phyloP scores from a whole-genome alignment of 2,888 invertebrate species.

The Branchellion lobata region DNA sequence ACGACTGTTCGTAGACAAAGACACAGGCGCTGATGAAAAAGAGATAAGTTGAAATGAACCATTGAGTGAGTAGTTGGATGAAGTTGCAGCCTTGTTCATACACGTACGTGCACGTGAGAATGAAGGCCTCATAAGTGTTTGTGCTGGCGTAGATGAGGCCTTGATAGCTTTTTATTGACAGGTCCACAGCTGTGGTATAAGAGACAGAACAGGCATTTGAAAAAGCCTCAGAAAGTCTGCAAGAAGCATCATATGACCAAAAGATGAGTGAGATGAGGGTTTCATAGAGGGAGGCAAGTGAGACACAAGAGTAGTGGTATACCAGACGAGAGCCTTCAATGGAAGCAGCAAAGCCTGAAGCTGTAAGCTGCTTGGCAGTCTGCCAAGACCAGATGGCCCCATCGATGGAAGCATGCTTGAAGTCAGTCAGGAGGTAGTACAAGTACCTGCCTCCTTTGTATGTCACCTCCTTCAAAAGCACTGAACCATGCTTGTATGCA shows the following conservation, averaged over 20 bases:
- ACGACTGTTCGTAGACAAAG: conserved; percentile 5
- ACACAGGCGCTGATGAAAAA: background rate
- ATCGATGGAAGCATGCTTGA: conserved; percentile 32
- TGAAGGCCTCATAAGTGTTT: background rate
- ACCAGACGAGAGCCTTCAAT: background rate
- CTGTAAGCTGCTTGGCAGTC: background rate
- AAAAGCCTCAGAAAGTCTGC: background rate
- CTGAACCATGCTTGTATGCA: conserved; percentile 2
- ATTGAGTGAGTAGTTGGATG: background rate
- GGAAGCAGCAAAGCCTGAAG: background rate
- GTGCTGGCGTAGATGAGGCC: background rate
- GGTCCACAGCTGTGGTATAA: background rate
- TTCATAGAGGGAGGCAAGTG: background rate
- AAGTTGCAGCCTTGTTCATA: background rate
- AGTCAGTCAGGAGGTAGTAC: conserved; percentile 33
- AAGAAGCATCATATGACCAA: conserved; percentile 27
- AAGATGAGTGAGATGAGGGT: background rate
- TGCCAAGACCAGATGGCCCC: background rate
- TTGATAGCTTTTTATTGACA: background rate
- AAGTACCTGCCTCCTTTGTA: background rate
- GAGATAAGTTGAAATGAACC: background rate
- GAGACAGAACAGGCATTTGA: background rate
- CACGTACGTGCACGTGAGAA: background rate
- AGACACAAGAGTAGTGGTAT: background rate
- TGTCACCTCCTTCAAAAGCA: background rate